Evolutionary conservation across 2,113 vertebrate genomes (phyloP), one percentile per base, ranked within the genome.

Genomic region (Strigops habroptila): DNA sequence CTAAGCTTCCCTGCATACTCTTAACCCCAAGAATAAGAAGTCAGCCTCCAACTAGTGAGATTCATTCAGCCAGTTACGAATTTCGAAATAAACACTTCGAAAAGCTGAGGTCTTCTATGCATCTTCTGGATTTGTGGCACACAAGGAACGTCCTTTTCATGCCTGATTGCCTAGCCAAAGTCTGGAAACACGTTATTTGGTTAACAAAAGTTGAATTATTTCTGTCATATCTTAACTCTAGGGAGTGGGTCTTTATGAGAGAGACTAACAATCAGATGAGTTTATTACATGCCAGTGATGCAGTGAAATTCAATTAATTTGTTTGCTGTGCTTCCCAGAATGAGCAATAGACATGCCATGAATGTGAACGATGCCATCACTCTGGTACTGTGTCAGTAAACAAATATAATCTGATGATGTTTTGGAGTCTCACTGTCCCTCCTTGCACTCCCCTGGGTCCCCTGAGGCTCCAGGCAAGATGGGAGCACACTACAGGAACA

Each of bases 241-340:
- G 65, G 33, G 70, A 75, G 48, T 76, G 44, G 24, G 33, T 79
- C 74, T 63, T 91, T 80, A 33, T 65, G 27, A 70, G 51, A 59
- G 64, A 81, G 59, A 30, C 57, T 64, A 85, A 69, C 39, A 96
- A 79, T 85, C 75, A 85, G 71, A 82, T 62, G 67, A 91, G 65
- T 82, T 91, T 89, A 88, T 78, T 94, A 85, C 78, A 82, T 57
- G 24, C 78, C 57, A 73, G 70, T 82, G 87, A 49, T 79, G 62
- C 65, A 93, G 65, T 57, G 57, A 94, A 95, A 95, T 91, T 91
- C 65, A 79, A 87, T 94, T 93, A 85, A 89, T 95, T 76, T 69
- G 27, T 83, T 92, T 92, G 64, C 77, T 59, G 53, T 63, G 37
- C 77, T 78, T 94, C 81, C 46, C 60, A 78, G 84, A 67, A 89